Percentiles rank a stretch among this genome's conserved stretches.
phyloP scores from a whole-genome alignment of 2,797 vertebrate genomes.

The Heteromormyrus szaboi region DNA sequence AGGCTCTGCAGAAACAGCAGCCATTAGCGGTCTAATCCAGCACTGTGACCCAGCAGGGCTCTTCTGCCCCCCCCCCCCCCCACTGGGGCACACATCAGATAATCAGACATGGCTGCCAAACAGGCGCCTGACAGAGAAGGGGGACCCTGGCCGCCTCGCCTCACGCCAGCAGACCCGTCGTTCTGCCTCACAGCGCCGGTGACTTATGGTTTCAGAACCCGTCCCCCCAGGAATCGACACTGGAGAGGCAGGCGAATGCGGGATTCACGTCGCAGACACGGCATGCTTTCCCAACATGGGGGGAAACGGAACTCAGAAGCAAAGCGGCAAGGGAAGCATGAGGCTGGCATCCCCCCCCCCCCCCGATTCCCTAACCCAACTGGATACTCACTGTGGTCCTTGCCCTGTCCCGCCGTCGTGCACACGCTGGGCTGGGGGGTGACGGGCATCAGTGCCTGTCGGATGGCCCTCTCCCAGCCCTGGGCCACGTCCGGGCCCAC shows the following conservation, averaged over 20 bases:
- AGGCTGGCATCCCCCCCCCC: neutral
- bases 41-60: neutral
- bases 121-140: neutral
- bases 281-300: neutral
- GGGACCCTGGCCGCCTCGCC: neutral
- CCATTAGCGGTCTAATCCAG: neutral
- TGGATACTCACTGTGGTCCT: slow-evolving; percentile 85
- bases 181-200: neutral
- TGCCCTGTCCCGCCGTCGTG: slow-evolving; percentile 77
- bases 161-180: neutral
- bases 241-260: neutral
- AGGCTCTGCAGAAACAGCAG: neutral
- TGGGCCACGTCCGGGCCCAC: slow-evolving; percentile 89
- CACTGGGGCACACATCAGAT: neutral
- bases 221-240: neutral
- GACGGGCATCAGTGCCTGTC: slow-evolving; percentile 96
- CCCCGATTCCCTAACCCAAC: neutral
- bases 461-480: slow-evolving; percentile 95
- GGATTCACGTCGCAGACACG: neutral
- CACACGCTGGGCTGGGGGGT: slow-evolving; percentile 89
- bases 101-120: neutral
- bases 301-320: neutral
- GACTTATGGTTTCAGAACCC: neutral
- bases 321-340: neutral
- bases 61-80: neutral